phyloP scores from a whole-genome alignment of 1,140 invertebrate genomes.

The Penaeus chinensis region DNA sequence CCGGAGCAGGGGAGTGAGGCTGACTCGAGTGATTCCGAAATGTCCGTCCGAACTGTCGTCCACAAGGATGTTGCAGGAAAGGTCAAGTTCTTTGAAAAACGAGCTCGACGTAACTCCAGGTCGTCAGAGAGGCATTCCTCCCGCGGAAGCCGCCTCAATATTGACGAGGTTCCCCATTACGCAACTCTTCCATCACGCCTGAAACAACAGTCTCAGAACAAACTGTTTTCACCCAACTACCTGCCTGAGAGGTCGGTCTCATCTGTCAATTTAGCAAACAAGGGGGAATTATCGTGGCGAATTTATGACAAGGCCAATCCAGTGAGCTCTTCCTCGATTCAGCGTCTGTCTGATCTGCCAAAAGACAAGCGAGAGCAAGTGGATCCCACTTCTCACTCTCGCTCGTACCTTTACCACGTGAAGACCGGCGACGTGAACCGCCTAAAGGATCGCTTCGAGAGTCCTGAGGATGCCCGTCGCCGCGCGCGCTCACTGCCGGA shows the following conservation, averaged over 20 bases:
- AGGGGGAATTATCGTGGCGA: conserved; percentile 54
- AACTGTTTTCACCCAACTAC: conserved; percentile 65
- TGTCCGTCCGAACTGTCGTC: conserved; percentile 64
- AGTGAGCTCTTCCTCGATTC: conserved; percentile 41
- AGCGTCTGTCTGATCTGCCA: conserved; percentile 24
- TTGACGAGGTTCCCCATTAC: conserved; percentile 65
- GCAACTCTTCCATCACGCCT: conserved; percentile 66
- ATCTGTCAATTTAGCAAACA: conserved; percentile 64
- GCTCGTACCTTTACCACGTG: conserved; percentile 77
- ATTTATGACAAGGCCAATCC: conserved; percentile 58
- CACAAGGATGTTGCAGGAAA: conserved; percentile 77
- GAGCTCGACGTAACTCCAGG: conserved; percentile 61
- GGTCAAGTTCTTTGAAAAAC: conserved; percentile 83
- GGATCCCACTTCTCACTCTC: conserved; percentile 72
- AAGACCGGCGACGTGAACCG: conserved; percentile 81
- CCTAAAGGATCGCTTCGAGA: conserved; percentile 81
- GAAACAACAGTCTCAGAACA: conserved; percentile 65
- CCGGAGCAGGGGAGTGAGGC: conserved; percentile 54
- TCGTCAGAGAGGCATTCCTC: conserved; percentile 62
- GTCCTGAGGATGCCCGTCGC: conserved; percentile 69
- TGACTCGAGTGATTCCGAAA: conserved; percentile 64
- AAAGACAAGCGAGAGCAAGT: conserved; percentile 32
- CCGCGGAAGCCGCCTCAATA: conserved; percentile 51
- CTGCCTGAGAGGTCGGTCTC: conserved; percentile 66
- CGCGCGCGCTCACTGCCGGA: conserved; percentile 64